Evolutionary conservation across 2,888 invertebrate genomes (phyloP).

Genomic region (Anarsia innoxiella): DNA sequence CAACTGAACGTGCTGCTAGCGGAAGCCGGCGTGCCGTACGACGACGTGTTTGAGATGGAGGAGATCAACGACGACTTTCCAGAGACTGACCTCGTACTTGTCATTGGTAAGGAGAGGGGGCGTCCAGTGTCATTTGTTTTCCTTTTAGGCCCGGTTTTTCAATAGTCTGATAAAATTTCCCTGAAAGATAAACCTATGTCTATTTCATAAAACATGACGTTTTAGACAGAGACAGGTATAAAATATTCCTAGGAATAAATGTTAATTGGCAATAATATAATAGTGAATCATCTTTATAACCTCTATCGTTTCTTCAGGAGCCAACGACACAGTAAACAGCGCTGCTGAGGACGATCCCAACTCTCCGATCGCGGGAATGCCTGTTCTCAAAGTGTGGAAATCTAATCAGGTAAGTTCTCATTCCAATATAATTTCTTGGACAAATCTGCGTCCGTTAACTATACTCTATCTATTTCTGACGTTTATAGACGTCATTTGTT

Average conservation of each 20-base stretch:
- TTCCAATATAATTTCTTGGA: too few relatives aligned
- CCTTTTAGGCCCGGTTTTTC: too few relatives aligned
- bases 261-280: too few relatives aligned
- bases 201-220: too few relatives aligned
- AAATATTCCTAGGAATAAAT: too few relatives aligned
- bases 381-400: slow-evolving; percentile 91
- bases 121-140: too few relatives aligned
- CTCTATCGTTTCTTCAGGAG: slow-evolving; percentile 58
- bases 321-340: slow-evolving; percentile 94
- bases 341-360: slow-evolving; percentile 94
- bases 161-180: too few relatives aligned
- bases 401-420: slow-evolving; percentile 82
- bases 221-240: too few relatives aligned
- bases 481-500: too few relatives aligned
- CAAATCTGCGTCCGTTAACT: too few relatives aligned
- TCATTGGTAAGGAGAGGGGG: slow-evolving; percentile 79
- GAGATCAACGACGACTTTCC: slow-evolving; percentile 92
- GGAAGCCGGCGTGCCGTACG: slow-evolving; percentile 95
- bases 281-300: background rate
- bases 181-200: too few relatives aligned
- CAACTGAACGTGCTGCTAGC: slow-evolving; percentile 93
- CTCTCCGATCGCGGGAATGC: slow-evolving; percentile 95
- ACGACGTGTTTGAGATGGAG: slow-evolving; percentile 93
- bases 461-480: too few relatives aligned
- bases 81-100: slow-evolving; percentile 88